These are phyloP conservation scores for Virgularia gustaviana DNA, from an alignment of 92 coral and sea anemone species.

Conservation along the genomic window DNA sequence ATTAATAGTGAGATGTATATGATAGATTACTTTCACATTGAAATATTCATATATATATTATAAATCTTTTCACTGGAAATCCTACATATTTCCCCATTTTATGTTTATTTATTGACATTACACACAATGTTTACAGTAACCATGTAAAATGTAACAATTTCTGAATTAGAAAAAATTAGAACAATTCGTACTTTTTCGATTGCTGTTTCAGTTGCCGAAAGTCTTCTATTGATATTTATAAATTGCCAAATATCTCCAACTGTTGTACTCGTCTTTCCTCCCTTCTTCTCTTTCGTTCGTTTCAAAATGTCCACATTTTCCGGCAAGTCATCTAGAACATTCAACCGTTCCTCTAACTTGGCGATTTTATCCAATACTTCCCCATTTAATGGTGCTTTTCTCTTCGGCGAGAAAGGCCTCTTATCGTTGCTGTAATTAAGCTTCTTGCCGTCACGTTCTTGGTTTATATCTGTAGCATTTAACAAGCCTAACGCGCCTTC, in stretches of 20 bases:
- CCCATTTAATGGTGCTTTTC: slow-evolving; percentile 21
- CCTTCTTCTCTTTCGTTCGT: slow-evolving; percentile 71
- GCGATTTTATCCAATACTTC: slow-evolving; percentile 73
- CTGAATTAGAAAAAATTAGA: background rate
- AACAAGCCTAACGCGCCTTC: slow-evolving; percentile 66
- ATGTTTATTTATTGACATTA: background rate
- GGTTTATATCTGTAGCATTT: slow-evolving; percentile 39
- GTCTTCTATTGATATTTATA: slow-evolving; percentile 85
- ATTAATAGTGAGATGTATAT: too few species aligned
- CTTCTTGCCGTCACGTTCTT: slow-evolving; percentile 27
- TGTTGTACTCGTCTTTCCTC: slow-evolving; percentile 58
- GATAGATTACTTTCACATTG: too few species aligned
- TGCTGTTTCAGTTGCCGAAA: slow-evolving; percentile 92
- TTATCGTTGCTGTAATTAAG: slow-evolving; percentile 19
- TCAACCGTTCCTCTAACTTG: slow-evolving; percentile 69
- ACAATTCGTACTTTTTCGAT: slow-evolving; percentile 76
- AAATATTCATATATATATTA: too few species aligned
- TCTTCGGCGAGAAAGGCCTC: background rate
- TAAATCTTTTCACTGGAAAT: too few species aligned
- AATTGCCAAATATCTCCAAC: slow-evolving; percentile 98
- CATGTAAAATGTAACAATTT: too few species aligned
- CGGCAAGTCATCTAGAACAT: slow-evolving; percentile 80
- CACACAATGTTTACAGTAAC: background rate
- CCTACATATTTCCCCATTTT: too few species aligned
- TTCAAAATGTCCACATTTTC: slow-evolving; percentile 77